Evolutionary conservation across 2,797 vertebrate genomes (phyloP).

Genomic region (Otolemur crassicaudatus): DNA sequence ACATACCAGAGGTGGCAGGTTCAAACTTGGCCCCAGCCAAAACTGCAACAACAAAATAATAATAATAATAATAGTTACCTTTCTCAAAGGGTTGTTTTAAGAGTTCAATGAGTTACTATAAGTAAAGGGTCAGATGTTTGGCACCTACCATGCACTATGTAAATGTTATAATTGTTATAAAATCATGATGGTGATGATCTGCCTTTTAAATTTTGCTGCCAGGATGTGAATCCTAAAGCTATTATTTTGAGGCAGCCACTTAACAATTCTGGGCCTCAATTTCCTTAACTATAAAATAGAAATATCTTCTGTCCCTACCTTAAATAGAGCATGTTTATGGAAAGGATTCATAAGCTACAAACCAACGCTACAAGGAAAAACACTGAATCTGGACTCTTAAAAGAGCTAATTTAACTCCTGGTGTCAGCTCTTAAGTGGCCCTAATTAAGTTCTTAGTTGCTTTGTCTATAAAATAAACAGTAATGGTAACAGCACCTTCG

Average conservation of each 20-base stretch:
- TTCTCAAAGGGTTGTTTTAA: background rate
- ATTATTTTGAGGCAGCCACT: background rate
- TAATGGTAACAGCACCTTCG: background rate
- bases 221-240: background rate
- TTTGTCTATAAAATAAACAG: background rate
- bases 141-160: background rate
- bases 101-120: slow-evolving; percentile 19
- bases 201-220: background rate
- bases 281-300: background rate
- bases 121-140: background rate
- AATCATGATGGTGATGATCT: background rate
- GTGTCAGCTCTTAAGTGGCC: background rate
- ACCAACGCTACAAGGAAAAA: background rate
- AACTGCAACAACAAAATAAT: no score
- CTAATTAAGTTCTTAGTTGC: background rate
- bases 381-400: background rate
- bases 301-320: background rate
- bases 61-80: background rate
- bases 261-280: background rate
- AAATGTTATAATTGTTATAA: background rate
- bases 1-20: no score
- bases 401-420: background rate
- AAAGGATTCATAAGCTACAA: background rate
- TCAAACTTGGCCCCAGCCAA: no score
- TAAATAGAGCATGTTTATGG: background rate